These are phyloP conservation scores for Caenorhabditis tropicalis DNA, from an alignment of 1,140 invertebrate species.

Conservation along the genomic window DNA sequence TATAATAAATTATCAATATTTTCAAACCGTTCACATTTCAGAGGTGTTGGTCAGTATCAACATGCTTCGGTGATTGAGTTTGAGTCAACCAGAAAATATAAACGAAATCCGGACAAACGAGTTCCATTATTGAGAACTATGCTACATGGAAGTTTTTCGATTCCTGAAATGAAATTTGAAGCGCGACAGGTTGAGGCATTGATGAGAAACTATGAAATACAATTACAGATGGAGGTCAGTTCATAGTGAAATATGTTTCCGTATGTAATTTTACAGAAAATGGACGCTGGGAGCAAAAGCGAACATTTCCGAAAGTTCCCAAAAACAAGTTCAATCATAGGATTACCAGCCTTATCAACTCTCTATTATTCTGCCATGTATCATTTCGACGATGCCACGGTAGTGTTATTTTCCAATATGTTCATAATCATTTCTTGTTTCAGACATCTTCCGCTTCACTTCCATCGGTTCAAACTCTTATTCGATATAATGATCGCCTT, in stretches of 20 bases:
- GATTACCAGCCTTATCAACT: slow-evolving; percentile 33
- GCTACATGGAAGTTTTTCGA: slow-evolving; percentile 19
- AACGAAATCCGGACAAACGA: slow-evolving; percentile 30
- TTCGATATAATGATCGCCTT: slow-evolving; percentile 15
- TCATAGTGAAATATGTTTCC: neutral
- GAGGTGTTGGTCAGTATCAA: slow-evolving; percentile 5
- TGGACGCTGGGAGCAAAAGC: slow-evolving; percentile 12
- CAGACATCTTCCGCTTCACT: slow-evolving; percentile 11
- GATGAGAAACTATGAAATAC: slow-evolving; percentile 20
- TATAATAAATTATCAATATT: neutral
- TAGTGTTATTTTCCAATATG: neutral
- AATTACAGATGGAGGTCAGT: slow-evolving; percentile 13
- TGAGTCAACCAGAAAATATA: neutral
- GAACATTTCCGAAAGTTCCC: slow-evolving; percentile 2
- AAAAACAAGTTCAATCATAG: slow-evolving; percentile 5
- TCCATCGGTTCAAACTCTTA: slow-evolving; percentile 3
- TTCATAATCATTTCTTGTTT: neutral
- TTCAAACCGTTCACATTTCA: neutral
- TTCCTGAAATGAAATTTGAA: slow-evolving; percentile 38
- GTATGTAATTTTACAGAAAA: neutral
- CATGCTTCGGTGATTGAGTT: slow-evolving; percentile 28
- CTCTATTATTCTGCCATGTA: slow-evolving; percentile 52
- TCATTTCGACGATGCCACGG: slow-evolving; percentile 30
- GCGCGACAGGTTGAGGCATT: slow-evolving; percentile 1
- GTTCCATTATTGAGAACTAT: neutral